Evolutionary conservation across 2,888 invertebrate species (phyloP).

Genomic region (Lacanobia oleracea): DNA sequence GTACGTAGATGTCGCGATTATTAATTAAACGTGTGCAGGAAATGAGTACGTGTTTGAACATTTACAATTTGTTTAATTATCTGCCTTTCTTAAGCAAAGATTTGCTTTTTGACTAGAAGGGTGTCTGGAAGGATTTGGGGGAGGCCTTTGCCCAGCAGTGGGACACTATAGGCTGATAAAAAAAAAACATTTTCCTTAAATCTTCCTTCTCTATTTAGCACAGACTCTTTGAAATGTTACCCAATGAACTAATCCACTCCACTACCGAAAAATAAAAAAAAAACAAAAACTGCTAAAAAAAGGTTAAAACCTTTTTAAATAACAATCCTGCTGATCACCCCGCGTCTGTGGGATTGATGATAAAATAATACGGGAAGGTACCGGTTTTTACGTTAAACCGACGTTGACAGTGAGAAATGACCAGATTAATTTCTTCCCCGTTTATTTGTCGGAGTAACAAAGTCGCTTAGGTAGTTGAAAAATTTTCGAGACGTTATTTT

Average conservation of each 20-base stretch:
- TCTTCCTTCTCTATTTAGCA: neutral
- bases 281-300: constrained; percentile 1
- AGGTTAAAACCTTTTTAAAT: constrained; percentile 31
- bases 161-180: too few relatives aligned
- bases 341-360: constrained; percentile 61
- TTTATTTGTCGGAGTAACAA: constrained; percentile 63
- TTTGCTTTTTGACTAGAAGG: neutral
- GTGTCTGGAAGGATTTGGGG: too few relatives aligned
- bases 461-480: constrained; percentile 62
- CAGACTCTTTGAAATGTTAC: neutral
- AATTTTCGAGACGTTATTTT: constrained; percentile 56
- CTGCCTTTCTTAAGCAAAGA: neutral
- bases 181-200: too few relatives aligned
- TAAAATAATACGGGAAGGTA: constrained; percentile 62
- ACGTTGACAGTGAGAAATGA: constrained; percentile 70
- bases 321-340: constrained; percentile 50
- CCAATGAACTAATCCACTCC: constrained; percentile 1
- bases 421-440: constrained; percentile 69
- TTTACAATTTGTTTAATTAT: constrained; percentile 23
- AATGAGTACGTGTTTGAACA: constrained; percentile 31
- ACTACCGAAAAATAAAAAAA: constrained; percentile 18
- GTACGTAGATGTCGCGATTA: constrained; percentile 14
- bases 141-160: too few relatives aligned
- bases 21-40: constrained; percentile 36
- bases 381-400: constrained; percentile 68